phyloP scores from a whole-genome alignment of 2,797 vertebrate species.

The Muraenolepis orangiensis region DNA sequence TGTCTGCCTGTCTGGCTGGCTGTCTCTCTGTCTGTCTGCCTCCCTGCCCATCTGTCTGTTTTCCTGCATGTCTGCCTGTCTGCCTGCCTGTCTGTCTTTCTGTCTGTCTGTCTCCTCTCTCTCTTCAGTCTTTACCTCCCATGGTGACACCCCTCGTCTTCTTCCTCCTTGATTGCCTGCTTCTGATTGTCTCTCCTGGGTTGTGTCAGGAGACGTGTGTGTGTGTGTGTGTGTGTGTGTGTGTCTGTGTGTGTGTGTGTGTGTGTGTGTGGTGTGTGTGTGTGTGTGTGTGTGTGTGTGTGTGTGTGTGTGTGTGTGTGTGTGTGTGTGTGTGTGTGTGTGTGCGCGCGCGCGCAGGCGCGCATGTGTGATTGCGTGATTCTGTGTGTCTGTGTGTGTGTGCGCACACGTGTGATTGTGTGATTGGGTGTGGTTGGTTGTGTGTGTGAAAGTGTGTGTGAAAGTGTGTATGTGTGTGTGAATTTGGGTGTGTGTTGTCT shows the following conservation, averaged over 20 bases:
- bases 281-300: background rate
- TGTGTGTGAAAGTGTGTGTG: slow-evolving; percentile 22
- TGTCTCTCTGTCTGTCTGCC: slow-evolving; percentile 23
- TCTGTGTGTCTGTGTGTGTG: slow-evolving; percentile 43
- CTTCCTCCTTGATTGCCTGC: slow-evolving; percentile 65
- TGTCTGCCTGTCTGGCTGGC: slow-evolving; percentile 21
- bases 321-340: slow-evolving; percentile 21
- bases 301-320: slow-evolving; percentile 24
- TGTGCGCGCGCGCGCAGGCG: background rate
- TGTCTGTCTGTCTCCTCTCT: slow-evolving; percentile 17
- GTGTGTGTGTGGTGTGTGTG: slow-evolving; percentile 12
- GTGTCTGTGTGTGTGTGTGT: slow-evolving; percentile 8
- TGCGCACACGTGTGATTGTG: slow-evolving; percentile 5
- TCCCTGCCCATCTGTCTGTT: too few relatives aligned
- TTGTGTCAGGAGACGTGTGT: slow-evolving; percentile 29
- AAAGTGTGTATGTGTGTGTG: slow-evolving; percentile 21
- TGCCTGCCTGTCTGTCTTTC: slow-evolving; percentile 24
- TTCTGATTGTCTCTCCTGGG: slow-evolving; percentile 58
- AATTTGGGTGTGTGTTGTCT: slow-evolving; percentile 27
- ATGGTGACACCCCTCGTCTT: slow-evolving; percentile 51
- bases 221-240: background rate
- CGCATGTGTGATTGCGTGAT: background rate
- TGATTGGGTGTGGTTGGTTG: slow-evolving; percentile 2
- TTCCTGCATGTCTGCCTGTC: slow-evolving; percentile 17
- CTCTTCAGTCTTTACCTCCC: slow-evolving; percentile 37